phyloP scores from a whole-genome alignment of 2,888 invertebrate genomes.

The Lottia gigantea region DNA sequence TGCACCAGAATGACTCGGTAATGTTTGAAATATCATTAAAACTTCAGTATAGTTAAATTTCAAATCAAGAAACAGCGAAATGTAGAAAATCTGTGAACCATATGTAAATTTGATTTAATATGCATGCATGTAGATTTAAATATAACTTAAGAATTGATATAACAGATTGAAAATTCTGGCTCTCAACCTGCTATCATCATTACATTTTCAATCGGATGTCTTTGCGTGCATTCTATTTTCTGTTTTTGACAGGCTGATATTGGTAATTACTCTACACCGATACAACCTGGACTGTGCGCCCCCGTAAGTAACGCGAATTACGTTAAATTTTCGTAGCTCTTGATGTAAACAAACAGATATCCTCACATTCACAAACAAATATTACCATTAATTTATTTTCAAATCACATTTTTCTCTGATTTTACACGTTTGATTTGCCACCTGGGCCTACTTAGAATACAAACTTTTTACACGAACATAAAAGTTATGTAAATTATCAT shows the following conservation, averaged over 20 bases:
- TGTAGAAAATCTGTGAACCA: not conserved
- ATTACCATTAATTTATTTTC: not conserved
- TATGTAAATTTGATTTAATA: not conserved
- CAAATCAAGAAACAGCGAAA: no score
- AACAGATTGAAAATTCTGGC: not conserved
- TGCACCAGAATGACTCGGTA: no score
- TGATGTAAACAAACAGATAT: conserved; percentile 3
- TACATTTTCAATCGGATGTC: not conserved
- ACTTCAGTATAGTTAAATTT: no score
- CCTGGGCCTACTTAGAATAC: conserved; percentile 1
- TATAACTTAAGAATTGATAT: not conserved
- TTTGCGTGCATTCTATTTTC: no score
- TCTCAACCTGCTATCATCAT: not conserved
- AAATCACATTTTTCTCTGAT: not conserved
- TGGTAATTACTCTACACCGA: no score
- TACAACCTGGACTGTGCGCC: not conserved
- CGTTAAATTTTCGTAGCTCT: not conserved
- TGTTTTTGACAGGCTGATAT: no score
- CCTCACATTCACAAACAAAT: conserved; percentile 2
- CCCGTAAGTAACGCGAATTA: not conserved
- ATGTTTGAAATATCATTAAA: no score
- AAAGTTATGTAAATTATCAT: not conserved
- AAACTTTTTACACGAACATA: not conserved
- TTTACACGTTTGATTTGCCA: not conserved
- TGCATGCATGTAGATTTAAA: not conserved